Evolutionary conservation across 2,113 vertebrate species (phyloP).

Genomic region (Macaca mulatta): DNA sequence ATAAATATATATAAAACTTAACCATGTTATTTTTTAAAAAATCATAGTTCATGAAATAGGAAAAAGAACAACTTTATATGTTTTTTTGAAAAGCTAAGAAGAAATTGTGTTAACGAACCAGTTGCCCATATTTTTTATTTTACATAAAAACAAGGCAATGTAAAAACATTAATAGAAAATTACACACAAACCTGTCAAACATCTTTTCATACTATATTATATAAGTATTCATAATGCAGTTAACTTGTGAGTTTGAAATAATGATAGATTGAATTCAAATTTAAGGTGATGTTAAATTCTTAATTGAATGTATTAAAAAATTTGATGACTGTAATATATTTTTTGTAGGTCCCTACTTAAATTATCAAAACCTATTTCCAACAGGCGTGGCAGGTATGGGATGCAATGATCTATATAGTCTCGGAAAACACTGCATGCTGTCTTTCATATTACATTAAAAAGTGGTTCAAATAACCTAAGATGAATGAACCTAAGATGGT

Average conservation of each 20-base stretch:
- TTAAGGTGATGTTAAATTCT: constrained; percentile 68
- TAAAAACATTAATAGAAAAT: constrained; percentile 64
- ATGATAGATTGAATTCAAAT: constrained; percentile 83
- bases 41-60: not conserved
- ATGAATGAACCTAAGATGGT: not conserved
- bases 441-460: constrained; percentile 45
- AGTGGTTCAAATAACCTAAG: not conserved
- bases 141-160: constrained; percentile 69
- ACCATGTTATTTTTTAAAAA: not conserved
- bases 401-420: constrained; percentile 59
- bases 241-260: constrained; percentile 77
- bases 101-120: constrained; percentile 71
- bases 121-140: constrained; percentile 74
- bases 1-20: constrained; percentile 3
- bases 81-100: constrained; percentile 68
- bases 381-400: constrained; percentile 68
- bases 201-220: constrained; percentile 47
- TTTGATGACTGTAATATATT: constrained; percentile 73
- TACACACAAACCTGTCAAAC: constrained; percentile 60
- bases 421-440: constrained; percentile 70
- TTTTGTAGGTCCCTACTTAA: constrained; percentile 72
- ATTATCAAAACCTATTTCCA: constrained; percentile 72
- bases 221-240: constrained; percentile 74
- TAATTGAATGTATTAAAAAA: constrained; percentile 47
- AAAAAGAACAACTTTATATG: not conserved